Conservation (phyloP, 1,140 invertebrate genomes). For the Tetramorium alpestre region DNA sequence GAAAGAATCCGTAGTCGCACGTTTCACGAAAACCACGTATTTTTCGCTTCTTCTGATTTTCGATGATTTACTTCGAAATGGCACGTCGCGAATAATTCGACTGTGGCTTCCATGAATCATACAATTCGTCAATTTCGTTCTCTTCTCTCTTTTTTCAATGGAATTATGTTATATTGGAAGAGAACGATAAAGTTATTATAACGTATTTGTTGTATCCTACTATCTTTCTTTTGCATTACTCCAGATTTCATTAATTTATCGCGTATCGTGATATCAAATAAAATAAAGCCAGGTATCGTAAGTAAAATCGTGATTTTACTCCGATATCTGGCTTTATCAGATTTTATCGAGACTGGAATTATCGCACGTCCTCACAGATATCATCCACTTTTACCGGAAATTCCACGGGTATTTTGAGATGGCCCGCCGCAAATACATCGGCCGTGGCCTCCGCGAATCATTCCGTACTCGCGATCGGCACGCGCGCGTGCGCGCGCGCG, state of each 20-base stretch:
- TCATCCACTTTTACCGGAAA: not conserved
- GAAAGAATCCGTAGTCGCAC: not conserved
- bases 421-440: not conserved
- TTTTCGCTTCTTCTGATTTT: conserved; percentile 17
- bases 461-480: not conserved
- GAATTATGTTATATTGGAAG: not conserved
- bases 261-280: not conserved
- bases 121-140: not conserved
- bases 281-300: too few species aligned
- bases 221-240: not conserved
- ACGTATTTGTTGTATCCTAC: not conserved
- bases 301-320: not conserved
- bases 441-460: conserved; percentile 5
- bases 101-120: not conserved
- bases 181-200: not conserved
- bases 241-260: not conserved
- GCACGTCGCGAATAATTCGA: not conserved
- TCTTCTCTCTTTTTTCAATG: not conserved
- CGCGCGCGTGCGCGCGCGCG: not conserved
- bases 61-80: conserved; percentile 36
- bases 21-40: not conserved
- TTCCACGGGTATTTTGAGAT: conserved; percentile 13
- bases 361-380: not conserved
- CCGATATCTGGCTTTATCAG: not conserved
- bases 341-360: not conserved